Base-by-base conservation (phyloP, 2,797 vertebrate species). In the Anguilla pacifica region DNA sequence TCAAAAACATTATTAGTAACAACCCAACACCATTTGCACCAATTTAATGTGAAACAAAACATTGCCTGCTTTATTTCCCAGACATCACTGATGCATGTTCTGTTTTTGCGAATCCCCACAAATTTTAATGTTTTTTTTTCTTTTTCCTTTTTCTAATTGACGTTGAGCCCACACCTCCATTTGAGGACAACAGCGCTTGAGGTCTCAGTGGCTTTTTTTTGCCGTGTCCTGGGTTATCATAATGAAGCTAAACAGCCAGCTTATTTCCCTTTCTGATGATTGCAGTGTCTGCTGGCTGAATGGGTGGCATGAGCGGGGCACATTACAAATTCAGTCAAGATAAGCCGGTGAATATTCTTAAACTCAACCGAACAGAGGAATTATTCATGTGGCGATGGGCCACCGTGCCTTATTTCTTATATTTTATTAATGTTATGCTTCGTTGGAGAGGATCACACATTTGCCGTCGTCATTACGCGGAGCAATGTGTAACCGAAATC, bases 351-450 rank as follows among this genome's bases (percentile, higher is more conserved):
- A n/a, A 82, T 82, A 82, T 82, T 49, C 79, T 82, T 84, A 84
- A 57, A 59, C 83, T 43, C 39, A 35, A 84, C 83, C 61, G 83
- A 59, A 35, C 17, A 19, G 31, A 84, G 28, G 57, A 84, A 84
- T 84, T 43, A 84, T 84, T 51, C 57, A 84, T 84, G 83, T 61
- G 57, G 53, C 61, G 83, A 84, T 22, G 79, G 79, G 79, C 79
- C 13, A n/a, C 46, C 13, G 22, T 9, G 25, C 79, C 43, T 82
- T 82, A 82, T 51, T 82, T 82, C 46, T 82, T 82, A 82, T 82
- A 82, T 82, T 84, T 84, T 59, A 61, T 84, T 84, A 57, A 57
- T 84, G 51, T 59, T 19, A 59, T 31, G 83, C 83, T 84, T 84
- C 53, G 39, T 31, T 59, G 83, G 55, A 84, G 51, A 31, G 51